Percentiles rank a stretch among this genome's conserved stretches.
Evolutionary conservation across 2,113 vertebrate species (phyloP).

Genomic region (Nyctereutes procyonoides): DNA sequence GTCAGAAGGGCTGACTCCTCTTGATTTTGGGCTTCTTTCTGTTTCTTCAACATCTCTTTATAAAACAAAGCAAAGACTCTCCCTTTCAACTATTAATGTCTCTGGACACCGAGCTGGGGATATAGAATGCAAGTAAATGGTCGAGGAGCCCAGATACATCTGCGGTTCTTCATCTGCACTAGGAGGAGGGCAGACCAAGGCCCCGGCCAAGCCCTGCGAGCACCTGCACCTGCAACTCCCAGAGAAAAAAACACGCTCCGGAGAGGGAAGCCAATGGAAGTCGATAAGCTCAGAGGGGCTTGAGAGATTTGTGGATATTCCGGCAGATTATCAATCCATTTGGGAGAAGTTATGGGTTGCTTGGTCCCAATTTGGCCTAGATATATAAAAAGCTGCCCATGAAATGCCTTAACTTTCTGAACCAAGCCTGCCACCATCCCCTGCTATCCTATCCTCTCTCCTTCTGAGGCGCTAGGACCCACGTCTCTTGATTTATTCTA

Average conservation of each 20-base stretch:
- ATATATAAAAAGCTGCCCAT: constrained; percentile 38
- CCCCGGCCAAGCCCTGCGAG: not conserved
- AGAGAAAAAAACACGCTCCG: constrained; percentile 62
- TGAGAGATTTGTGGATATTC: constrained; percentile 35
- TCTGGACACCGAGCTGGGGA: constrained; percentile 8
- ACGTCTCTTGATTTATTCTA: not conserved
- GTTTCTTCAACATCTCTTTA: constrained; percentile 52
- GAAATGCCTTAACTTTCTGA: not conserved
- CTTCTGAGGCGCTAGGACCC: not conserved
- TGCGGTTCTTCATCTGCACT: constrained; percentile 48
- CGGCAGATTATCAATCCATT: constrained; percentile 36
- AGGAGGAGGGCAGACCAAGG: not conserved
- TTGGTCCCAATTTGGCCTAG: not conserved
- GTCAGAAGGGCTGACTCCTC: not conserved
- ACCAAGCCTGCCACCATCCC: not conserved
- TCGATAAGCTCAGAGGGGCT: constrained; percentile 8
- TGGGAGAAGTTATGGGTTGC: not conserved
- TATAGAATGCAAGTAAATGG: constrained; percentile 28
- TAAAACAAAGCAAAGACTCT: not conserved
- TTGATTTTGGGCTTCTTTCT: not conserved
- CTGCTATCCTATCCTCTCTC: not conserved
- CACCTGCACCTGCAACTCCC: not conserved
- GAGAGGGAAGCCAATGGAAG: not conserved
- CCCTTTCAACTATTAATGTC: constrained; percentile 8
- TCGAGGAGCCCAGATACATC: not conserved